These are phyloP conservation scores for Anadara kagoshimensis DNA, from an alignment of 1,140 invertebrate genomes.

Conservation along the genomic window DNA sequence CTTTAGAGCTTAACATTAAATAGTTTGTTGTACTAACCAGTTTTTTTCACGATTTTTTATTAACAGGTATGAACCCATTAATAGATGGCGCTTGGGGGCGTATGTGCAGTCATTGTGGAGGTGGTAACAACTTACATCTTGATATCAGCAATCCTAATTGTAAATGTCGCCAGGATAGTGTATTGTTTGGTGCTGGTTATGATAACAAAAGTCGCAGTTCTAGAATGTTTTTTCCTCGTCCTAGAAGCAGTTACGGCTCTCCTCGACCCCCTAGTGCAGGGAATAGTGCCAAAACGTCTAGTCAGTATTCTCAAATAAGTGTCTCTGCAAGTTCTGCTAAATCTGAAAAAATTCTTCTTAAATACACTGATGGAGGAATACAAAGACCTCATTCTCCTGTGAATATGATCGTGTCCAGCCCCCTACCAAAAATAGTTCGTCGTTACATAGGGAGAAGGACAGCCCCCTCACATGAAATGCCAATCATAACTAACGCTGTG, in stretches of 20 bases:
- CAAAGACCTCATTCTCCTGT: slow-evolving; percentile 45
- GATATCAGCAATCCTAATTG: slow-evolving; percentile 61
- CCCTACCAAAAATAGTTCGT: slow-evolving; percentile 48
- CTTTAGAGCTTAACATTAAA: too few relatives aligned
- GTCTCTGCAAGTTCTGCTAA: not conserved
- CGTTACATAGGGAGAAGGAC: slow-evolving; percentile 48
- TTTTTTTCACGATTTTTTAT: slow-evolving; percentile 20
- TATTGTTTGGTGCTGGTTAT: slow-evolving; percentile 40
- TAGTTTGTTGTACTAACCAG: not conserved
- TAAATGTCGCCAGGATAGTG: slow-evolving; percentile 63
- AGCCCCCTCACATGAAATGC: slow-evolving; percentile 50
- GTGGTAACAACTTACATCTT: slow-evolving; percentile 62
- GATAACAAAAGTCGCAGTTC: slow-evolving; percentile 26
- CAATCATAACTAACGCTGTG: slow-evolving; percentile 7
- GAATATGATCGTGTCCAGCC: not conserved
- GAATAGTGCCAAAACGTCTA: slow-evolving; percentile 17
- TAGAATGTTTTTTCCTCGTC: slow-evolving; percentile 37
- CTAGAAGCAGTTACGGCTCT: slow-evolving; percentile 42
- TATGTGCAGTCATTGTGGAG: slow-evolving; percentile 60
- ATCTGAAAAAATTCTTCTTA: slow-evolving; percentile 45
- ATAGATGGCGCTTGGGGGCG: slow-evolving; percentile 52
- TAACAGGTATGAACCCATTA: slow-evolving; percentile 55
- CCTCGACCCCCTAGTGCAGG: slow-evolving; percentile 45
- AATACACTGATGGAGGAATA: slow-evolving; percentile 51
- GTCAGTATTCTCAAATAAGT: not conserved